These are phyloP conservation scores for Bufotes viridis DNA, from an alignment of 2,797 vertebrate species.

Conservation along the genomic window DNA sequence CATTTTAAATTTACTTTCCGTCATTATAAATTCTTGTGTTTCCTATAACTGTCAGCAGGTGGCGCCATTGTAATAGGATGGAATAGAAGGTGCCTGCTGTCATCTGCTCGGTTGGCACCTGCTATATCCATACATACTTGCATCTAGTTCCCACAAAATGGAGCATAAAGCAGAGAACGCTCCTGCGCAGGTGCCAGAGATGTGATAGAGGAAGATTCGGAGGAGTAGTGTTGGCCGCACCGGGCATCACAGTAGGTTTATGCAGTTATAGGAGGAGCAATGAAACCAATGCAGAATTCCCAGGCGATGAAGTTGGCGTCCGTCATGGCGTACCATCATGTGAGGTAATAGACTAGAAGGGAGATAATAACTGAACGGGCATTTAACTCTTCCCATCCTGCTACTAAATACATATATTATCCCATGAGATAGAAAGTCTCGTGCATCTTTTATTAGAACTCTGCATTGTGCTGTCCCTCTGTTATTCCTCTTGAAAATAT, in stretches of 20 bases:
- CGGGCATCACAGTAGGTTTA: background rate
- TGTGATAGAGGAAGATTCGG: background rate
- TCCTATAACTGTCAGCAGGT: background rate
- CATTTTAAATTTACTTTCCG: background rate
- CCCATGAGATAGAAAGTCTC: background rate
- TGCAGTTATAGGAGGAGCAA: too few relatives aligned
- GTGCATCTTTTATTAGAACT: too few relatives aligned
- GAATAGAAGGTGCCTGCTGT: background rate
- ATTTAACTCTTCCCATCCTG: background rate
- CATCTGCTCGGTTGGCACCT: background rate
- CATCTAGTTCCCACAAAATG: background rate
- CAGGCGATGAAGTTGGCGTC: background rate
- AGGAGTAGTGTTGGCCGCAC: background rate
- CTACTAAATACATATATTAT: background rate
- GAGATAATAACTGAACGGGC: background rate
- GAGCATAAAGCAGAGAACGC: background rate
- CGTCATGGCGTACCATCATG: too few relatives aligned
- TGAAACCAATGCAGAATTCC: background rate
- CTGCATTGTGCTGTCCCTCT: background rate
- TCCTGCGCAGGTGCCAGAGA: background rate
- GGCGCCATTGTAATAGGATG: background rate
- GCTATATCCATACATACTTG: too few relatives aligned
- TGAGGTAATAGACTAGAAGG: slow-evolving; percentile 6
- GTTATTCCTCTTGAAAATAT: background rate
- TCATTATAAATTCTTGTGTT: background rate